Evolutionary conservation across 2,113 vertebrate genomes (phyloP).

Genomic region (Hemichromis elongatus): DNA sequence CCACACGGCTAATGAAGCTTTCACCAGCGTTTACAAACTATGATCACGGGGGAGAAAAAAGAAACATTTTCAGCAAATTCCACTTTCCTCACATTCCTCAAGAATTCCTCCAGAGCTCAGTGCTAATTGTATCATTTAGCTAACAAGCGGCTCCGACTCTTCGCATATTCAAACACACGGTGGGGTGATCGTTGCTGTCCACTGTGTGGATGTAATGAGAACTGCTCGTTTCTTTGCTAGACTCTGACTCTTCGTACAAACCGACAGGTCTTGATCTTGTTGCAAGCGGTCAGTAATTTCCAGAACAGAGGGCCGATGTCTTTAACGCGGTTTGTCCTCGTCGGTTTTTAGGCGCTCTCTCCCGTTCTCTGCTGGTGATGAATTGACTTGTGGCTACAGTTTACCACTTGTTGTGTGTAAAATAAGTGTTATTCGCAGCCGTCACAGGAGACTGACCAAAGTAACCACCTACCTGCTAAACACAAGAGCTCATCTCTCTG

Average conservation of each 20-base stretch:
- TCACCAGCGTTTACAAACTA: background rate
- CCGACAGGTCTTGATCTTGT: background rate
- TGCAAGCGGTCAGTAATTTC: background rate
- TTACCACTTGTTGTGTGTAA: background rate
- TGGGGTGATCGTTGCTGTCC: background rate
- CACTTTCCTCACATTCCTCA: background rate
- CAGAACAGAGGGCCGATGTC: background rate
- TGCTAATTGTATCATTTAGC: background rate
- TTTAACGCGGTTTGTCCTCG: background rate
- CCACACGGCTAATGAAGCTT: background rate
- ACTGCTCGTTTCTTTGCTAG: background rate
- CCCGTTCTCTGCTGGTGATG: background rate
- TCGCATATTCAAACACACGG: background rate
- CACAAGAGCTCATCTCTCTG: background rate
- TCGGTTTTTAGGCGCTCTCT: background rate
- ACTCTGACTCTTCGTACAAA: background rate
- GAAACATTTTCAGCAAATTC: background rate
- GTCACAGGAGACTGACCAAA: background rate
- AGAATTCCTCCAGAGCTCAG: background rate
- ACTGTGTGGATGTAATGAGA: background rate
- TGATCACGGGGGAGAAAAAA: no score
- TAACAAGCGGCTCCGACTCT: background rate
- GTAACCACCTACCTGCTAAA: background rate
- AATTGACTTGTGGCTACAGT: background rate
- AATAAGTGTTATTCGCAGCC: background rate